phyloP scores from a whole-genome alignment of 1,140 invertebrate genomes.

The Gryllus bimaculatus region DNA sequence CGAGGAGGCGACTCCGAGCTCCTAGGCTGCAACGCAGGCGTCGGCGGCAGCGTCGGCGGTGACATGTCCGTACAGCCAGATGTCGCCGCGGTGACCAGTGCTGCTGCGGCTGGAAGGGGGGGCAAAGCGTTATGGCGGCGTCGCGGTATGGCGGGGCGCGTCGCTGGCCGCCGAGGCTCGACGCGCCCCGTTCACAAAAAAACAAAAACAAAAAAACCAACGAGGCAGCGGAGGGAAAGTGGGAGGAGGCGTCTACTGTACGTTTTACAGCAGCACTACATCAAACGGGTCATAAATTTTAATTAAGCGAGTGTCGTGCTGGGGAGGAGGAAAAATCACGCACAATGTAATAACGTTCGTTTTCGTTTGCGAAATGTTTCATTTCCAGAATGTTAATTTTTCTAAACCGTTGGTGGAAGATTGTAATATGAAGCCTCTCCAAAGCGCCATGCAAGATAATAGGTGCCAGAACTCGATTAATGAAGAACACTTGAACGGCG shows the following conservation, averaged over 20 bases:
- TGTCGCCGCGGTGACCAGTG: background rate
- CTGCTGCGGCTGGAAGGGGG: background rate
- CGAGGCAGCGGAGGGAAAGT: background rate
- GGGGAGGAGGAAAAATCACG: background rate
- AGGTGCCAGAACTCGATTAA: no score
- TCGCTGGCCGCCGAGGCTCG: no score
- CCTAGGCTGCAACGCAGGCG: no score
- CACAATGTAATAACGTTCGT: background rate
- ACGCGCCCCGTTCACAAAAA: no score
- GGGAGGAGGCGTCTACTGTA: background rate
- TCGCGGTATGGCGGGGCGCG: no score
- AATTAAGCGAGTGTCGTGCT: background rate
- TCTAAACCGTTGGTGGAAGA: no score
- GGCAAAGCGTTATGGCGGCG: background rate
- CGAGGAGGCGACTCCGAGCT: background rate
- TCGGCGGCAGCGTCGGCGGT: no score
- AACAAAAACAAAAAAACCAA: background rate
- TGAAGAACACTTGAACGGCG: no score
- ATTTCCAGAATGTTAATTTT: background rate
- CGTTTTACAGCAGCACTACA: background rate
- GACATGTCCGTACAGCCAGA: background rate
- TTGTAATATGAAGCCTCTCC: no score
- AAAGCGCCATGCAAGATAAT: no score
- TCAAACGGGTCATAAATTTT: constrained; percentile 5
- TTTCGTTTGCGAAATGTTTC: background rate